Evolutionary conservation across 2,113 vertebrate genomes (phyloP).

Genomic region (Argyrosomus japonicus): DNA sequence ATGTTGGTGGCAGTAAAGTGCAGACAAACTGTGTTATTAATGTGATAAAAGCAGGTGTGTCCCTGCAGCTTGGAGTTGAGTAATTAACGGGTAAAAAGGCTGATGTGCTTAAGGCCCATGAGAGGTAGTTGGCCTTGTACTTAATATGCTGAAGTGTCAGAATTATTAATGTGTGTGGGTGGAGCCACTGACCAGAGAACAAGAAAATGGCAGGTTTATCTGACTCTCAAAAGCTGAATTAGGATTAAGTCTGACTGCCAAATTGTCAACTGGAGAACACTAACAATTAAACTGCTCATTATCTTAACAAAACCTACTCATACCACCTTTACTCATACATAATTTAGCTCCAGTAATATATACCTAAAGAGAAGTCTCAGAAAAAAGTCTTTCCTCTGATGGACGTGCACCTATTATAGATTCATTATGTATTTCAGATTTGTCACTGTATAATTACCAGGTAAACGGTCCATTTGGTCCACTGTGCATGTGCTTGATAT

Average conservation of each 20-base stretch:
- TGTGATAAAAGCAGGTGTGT: conserved; percentile 46
- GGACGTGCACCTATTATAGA: conserved; percentile 10
- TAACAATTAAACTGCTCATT: conserved; percentile 51
- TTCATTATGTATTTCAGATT: conserved; percentile 24
- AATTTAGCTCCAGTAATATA: conserved; percentile 43
- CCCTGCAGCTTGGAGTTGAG: conserved; percentile 30
- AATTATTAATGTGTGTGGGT: conserved; percentile 65
- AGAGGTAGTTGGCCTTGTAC: conserved; percentile 69
- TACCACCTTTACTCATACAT: conserved; percentile 32
- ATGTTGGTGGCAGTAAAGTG: conserved; percentile 67
- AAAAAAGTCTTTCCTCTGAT: conserved; percentile 32
- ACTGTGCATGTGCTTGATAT: conserved; percentile 63
- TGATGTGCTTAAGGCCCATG: conserved; percentile 61
- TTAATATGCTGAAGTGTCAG: conserved; percentile 61
- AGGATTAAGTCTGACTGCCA: conserved; percentile 37
- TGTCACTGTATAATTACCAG: conserved; percentile 19
- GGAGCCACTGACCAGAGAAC: conserved; percentile 55
- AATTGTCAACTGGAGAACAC: conserved; percentile 40
- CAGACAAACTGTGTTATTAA: conserved; percentile 56
- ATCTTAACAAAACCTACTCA: conserved; percentile 44
- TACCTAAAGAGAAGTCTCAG: conserved; percentile 22
- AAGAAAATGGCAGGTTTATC: conserved; percentile 40
- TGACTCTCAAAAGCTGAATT: conserved; percentile 53
- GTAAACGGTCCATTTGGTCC: conserved; percentile 42
- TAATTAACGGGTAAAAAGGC: conserved; percentile 63